Evolutionary conservation across 2,888 invertebrate species (phyloP).

Genomic region (Catocala fraxini): DNA sequence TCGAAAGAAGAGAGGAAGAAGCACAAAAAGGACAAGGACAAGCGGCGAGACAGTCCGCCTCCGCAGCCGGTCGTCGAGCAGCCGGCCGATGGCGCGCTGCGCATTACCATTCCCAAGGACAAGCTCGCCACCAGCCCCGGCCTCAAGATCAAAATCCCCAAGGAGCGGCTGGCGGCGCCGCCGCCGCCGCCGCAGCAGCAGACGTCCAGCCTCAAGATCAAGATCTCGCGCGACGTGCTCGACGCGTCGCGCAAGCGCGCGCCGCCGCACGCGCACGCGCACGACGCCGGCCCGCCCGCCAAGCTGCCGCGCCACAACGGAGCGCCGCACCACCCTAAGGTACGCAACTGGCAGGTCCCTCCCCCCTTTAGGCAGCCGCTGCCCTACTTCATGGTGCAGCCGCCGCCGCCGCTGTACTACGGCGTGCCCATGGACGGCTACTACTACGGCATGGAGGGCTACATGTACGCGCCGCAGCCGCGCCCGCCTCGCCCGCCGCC

Average conservation of each 20-base stretch:
- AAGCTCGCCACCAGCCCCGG: conserved; percentile 82
- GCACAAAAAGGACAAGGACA: conserved; percentile 90
- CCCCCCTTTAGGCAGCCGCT: conserved; percentile 69
- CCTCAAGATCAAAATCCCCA: conserved; percentile 94
- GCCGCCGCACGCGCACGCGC: conserved; percentile 56
- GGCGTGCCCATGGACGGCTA: conserved; percentile 81
- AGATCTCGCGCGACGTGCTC: conserved; percentile 92
- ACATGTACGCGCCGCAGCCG: conserved; percentile 85
- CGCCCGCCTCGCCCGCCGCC: conserved; percentile 35
- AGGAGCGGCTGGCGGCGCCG: conserved; percentile 90
- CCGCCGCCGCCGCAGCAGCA: conserved; percentile 78
- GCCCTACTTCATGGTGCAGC: conserved; percentile 78
- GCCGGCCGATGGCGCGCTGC: conserved; percentile 65
- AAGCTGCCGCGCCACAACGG: conserved; percentile 78
- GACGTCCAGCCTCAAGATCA: conserved; percentile 90
- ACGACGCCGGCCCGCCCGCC: conserved; percentile 63
- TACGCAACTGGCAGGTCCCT: conserved; percentile 77
- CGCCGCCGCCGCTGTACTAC: conserved; percentile 74
- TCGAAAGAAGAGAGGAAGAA: conserved; percentile 91
- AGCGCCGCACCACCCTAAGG: conserved; percentile 75
- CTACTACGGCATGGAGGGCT: conserved; percentile 47
- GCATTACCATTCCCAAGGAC: conserved; percentile 82
- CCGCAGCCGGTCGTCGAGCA: conserved; percentile 51
- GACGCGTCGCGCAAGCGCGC: conserved; percentile 81
- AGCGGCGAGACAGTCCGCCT: conserved; percentile 64